phyloP scores from a whole-genome alignment of 2,888 invertebrate genomes.

The Poecilobothrus nobilitatus region DNA sequence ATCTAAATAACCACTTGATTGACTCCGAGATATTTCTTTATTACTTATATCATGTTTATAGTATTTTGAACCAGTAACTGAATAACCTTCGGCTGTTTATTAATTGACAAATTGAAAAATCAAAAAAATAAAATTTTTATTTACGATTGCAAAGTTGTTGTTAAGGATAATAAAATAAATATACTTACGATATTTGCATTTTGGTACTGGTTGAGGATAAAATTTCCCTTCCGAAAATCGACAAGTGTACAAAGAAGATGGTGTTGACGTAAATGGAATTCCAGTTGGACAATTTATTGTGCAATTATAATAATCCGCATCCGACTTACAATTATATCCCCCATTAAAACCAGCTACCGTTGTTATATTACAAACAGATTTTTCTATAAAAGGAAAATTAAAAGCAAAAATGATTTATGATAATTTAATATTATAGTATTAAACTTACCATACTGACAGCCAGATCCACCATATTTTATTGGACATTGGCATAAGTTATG shows the following conservation, averaged over 20 bases:
- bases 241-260: slow-evolving; percentile 58
- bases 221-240: slow-evolving; percentile 57
- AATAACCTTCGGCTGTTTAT: slow-evolving; percentile 15
- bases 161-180: too few relatives aligned
- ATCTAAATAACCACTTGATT: neutral
- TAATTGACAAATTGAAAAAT: too few relatives aligned
- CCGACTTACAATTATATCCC: slow-evolving; percentile 61
- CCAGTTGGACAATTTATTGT: slow-evolving; percentile 58
- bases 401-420: too few relatives aligned
- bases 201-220: slow-evolving; percentile 61
- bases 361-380: slow-evolving; percentile 45
- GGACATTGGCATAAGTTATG: slow-evolving; percentile 73
- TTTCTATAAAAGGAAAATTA: slow-evolving; percentile 46
- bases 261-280: slow-evolving; percentile 52
- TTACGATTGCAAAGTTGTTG: too few relatives aligned
- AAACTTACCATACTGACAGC: slow-evolving; percentile 37
- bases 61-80: slow-evolving; percentile 24
- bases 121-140: too few relatives aligned
- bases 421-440: too few relatives aligned
- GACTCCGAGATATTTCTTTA: neutral
- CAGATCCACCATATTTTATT: slow-evolving; percentile 47
- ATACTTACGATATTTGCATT: slow-evolving; percentile 56
- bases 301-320: slow-evolving; percentile 54
- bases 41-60: slow-evolving; percentile 19
- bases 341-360: slow-evolving; percentile 64